Percentiles rank a stretch among this genome's conserved stretches.
These are phyloP conservation scores for Drosophila bocqueti DNA, from an alignment of 1,140 invertebrate genomes.

Conservation along the genomic window DNA sequence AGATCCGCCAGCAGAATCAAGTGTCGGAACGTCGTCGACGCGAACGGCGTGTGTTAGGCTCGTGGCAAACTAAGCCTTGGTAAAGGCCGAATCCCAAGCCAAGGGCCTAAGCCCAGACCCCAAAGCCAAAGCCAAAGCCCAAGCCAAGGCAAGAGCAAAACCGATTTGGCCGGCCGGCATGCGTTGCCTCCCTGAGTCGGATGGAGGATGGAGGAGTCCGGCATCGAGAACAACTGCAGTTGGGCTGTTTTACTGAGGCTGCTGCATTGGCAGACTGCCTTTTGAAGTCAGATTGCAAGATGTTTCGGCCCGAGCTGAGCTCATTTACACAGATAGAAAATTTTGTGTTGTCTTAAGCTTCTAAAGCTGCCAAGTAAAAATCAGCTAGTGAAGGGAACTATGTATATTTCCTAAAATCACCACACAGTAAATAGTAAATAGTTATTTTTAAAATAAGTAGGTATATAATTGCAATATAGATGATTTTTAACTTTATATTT, in stretches of 20 bases:
- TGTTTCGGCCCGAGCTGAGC: not conserved
- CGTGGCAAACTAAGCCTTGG: conserved; percentile 69
- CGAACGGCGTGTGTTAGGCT: conserved; percentile 82
- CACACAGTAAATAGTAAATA: too few relatives aligned
- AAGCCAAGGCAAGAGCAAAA: conserved; percentile 18
- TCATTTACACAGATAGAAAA: conserved; percentile 24
- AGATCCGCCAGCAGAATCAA: conserved; percentile 64
- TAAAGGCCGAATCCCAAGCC: conserved; percentile 19
- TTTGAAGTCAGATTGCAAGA: conserved; percentile 26
- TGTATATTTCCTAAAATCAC: too few relatives aligned
- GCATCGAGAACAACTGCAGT: conserved; percentile 32
- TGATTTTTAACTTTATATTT: not conserved
- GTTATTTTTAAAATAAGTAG: too few relatives aligned
- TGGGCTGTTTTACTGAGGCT: conserved; percentile 13
- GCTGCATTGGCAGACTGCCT: conserved; percentile 27
- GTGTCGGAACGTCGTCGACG: conserved; percentile 62
- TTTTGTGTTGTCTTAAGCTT: not conserved
- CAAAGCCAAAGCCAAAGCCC: not conserved
- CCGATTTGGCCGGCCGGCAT: conserved; percentile 28
- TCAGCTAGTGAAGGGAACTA: not conserved
- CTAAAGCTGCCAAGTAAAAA: not conserved
- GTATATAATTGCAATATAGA: not conserved
- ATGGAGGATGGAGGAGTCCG: conserved; percentile 8
- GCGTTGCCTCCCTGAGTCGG: conserved; percentile 14
- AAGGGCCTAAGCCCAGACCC: conserved; percentile 8